phyloP scores from a whole-genome alignment of 2,797 vertebrate genomes.

The Sebastes oblongus region DNA sequence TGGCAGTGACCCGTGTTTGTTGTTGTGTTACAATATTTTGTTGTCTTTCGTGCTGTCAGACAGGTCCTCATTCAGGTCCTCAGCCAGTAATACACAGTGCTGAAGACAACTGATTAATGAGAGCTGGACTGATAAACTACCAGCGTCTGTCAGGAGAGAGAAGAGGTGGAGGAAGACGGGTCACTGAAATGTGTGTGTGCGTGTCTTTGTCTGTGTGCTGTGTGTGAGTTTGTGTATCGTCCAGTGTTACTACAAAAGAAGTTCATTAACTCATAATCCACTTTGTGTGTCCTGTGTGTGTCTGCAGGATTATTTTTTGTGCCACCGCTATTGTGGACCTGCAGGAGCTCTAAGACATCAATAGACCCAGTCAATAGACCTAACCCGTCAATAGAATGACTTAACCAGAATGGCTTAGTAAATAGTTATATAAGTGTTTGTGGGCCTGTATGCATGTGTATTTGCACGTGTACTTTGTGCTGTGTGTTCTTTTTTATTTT shows the following conservation, averaged over 20 bases:
- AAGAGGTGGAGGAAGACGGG: background rate
- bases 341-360: slow-evolving; percentile 31
- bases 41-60: slow-evolving; percentile 32
- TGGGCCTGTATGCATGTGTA: background rate
- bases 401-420: slow-evolving; percentile 30
- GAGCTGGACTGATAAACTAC: background rate
- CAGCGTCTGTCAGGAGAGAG: background rate
- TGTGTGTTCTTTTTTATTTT: background rate
- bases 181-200: background rate
- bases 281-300: slow-evolving; percentile 23
- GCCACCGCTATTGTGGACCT: slow-evolving; percentile 18
- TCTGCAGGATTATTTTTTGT: slow-evolving; percentile 26
- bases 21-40: slow-evolving; percentile 43
- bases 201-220: background rate
- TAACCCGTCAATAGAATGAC: slow-evolving; percentile 25
- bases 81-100: slow-evolving; percentile 5
- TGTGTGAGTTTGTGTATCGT: background rate
- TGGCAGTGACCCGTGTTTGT: slow-evolving; percentile 43
- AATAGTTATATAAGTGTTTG: slow-evolving; percentile 38
- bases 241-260: slow-evolving; percentile 31
- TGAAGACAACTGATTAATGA: slow-evolving; percentile 37
- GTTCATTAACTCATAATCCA: slow-evolving; percentile 55
- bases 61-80: background rate
- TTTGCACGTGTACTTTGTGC: background rate
- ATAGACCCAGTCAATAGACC: slow-evolving; percentile 42